A percentile compares a stretch with the other conserved stretches of the same genome.
phyloP scores from a whole-genome alignment of 2,888 invertebrate genomes.

The Hydroisotoma schaefferi region DNA sequence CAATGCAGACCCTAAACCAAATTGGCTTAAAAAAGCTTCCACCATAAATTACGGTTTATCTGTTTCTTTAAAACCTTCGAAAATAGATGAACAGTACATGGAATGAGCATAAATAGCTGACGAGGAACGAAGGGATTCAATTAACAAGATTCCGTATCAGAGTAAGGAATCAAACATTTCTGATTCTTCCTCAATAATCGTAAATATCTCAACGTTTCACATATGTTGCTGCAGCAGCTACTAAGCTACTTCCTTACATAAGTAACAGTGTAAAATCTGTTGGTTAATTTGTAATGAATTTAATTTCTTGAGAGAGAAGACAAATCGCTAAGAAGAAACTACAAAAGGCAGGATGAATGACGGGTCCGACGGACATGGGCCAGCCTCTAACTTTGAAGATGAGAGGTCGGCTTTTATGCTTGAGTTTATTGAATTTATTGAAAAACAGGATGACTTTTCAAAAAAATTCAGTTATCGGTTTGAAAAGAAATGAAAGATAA shows the following conservation, averaged over 20 bases:
- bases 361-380: neutral
- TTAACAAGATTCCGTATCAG: slow-evolving; percentile 4
- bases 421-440: slow-evolving; percentile 19
- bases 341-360: neutral
- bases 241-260: neutral
- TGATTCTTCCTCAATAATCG: neutral
- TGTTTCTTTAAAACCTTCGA: too few species aligned
- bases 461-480: slow-evolving; percentile 2
- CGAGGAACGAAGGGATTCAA: too few species aligned
- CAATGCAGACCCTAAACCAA: too few species aligned
- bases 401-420: neutral
- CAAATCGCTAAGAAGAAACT: neutral
- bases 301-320: neutral
- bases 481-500: slow-evolving; percentile 13
- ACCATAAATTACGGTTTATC: too few species aligned
- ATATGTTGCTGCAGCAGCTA: neutral
- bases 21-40: too few species aligned
- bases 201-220: neutral
- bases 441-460: slow-evolving; percentile 16
- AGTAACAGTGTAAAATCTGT: neutral
- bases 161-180: neutral
- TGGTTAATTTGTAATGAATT: neutral
- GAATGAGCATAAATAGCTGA: too few species aligned
- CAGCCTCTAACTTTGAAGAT: neutral
- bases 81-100: too few species aligned